A percentile compares a stretch with the other conserved stretches of the same genome.
phyloP scores from a whole-genome alignment of 2,113 vertebrate species.

The Lepidothrix coronata region DNA sequence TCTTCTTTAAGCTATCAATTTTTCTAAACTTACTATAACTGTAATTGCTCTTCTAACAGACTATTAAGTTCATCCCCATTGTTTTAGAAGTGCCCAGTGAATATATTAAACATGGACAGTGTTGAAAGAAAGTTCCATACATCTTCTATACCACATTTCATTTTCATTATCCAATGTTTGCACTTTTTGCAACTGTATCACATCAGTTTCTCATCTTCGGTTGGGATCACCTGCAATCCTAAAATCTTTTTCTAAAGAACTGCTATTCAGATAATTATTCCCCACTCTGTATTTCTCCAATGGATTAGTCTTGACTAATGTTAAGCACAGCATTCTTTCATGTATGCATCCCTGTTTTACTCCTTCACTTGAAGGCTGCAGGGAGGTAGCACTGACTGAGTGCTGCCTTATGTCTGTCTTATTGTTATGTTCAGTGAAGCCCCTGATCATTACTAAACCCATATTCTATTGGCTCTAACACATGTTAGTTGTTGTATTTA shows the following conservation, averaged over 20 bases:
- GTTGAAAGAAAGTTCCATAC: neutral
- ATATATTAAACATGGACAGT: neutral
- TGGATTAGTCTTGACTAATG: neutral
- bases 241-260: neutral
- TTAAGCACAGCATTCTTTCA: neutral
- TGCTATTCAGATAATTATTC: neutral
- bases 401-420: neutral
- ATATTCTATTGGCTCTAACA: neutral
- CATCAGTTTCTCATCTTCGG: neutral
- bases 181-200: neutral
- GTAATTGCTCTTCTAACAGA: neutral
- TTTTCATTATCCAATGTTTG: neutral
- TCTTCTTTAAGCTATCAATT: neutral
- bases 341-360: neutral
- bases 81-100: neutral
- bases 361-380: neutral
- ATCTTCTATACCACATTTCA: neutral
- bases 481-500: neutral
- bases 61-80: neutral
- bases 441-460: neutral
- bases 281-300: neutral
- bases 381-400: neutral
- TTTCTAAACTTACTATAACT: neutral
- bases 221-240: neutral
- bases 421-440: neutral